Evolutionary conservation across 2,888 invertebrate species (phyloP).

Genomic region (Stegana nigrithorax): DNA sequence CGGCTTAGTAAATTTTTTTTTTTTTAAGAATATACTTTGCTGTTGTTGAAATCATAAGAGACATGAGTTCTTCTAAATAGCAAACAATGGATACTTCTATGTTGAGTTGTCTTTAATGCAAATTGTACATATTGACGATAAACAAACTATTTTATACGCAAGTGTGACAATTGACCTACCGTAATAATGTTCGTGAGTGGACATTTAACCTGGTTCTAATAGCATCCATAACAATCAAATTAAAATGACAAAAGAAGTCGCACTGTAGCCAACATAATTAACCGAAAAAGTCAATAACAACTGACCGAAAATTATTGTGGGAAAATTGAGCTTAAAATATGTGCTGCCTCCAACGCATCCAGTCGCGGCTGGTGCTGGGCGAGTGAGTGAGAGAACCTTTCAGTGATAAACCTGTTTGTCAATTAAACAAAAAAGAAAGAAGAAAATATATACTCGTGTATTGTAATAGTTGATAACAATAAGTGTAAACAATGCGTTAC

Average conservation of each 20-base stretch:
- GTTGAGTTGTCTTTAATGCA: too few species aligned
- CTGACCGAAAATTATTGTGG: constrained; percentile 51
- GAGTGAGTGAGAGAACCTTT: constrained; percentile 36
- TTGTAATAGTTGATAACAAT: constrained; percentile 58
- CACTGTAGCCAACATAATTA: constrained; percentile 7
- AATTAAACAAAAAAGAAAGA: constrained; percentile 56
- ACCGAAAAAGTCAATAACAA: constrained; percentile 15
- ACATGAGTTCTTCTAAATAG: too few species aligned
- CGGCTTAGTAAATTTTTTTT: too few species aligned
- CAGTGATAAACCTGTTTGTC: constrained; percentile 58
- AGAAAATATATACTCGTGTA: too few species aligned
- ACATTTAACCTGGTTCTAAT: constrained; percentile 14
- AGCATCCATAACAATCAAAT: constrained; percentile 1
- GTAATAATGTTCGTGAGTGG: background rate
- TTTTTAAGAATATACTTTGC: too few species aligned
- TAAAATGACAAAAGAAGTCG: background rate
- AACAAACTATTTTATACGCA: too few species aligned
- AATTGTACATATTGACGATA: too few species aligned
- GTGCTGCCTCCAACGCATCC: constrained; percentile 40
- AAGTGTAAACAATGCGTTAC: constrained; percentile 49
- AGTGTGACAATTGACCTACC: too few species aligned
- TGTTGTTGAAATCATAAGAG: too few species aligned
- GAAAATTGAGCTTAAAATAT: constrained; percentile 40
- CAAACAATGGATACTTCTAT: too few species aligned
- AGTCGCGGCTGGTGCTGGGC: background rate